phyloP scores from a whole-genome alignment of 2,113 vertebrate species.

The Varanus salvator region DNA sequence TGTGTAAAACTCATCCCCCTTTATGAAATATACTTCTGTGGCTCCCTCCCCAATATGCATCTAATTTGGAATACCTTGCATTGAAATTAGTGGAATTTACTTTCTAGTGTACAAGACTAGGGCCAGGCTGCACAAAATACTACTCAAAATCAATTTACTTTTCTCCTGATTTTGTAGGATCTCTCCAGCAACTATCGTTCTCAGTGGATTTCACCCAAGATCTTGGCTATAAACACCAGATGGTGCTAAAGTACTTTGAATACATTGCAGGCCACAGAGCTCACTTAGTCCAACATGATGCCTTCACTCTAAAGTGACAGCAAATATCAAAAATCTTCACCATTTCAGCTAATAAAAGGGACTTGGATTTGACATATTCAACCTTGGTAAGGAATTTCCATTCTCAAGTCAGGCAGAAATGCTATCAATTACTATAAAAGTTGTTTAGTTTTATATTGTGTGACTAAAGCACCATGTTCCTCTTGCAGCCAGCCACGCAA shows the following conservation, averaged over 20 bases:
- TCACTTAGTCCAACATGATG: background rate
- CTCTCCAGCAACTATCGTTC: background rate
- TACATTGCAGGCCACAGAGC: too few relatives aligned
- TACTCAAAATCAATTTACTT: background rate
- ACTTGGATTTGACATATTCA: background rate
- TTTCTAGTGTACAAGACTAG: background rate
- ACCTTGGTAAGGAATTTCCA: background rate
- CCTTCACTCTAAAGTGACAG: background rate
- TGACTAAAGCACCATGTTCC: background rate
- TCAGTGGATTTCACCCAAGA: background rate
- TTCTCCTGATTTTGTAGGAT: background rate
- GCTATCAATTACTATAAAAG: background rate
- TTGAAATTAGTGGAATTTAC: background rate
- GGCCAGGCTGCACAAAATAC: background rate
- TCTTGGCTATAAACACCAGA: constrained; percentile 63
- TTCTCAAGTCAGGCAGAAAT: background rate
- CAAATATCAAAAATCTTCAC: background rate
- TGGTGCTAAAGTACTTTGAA: constrained; percentile 73
- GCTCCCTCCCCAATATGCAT: background rate
- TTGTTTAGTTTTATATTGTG: background rate
- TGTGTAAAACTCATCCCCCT: too few relatives aligned
- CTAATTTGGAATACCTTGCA: background rate
- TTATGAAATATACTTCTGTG: background rate
- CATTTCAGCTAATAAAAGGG: background rate
- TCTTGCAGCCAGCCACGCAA: background rate